Evolutionary conservation across 2,888 invertebrate species (phyloP), one percentile per base, ranked within the genome.

Genomic region (Drosophila melanosoma): DNA sequence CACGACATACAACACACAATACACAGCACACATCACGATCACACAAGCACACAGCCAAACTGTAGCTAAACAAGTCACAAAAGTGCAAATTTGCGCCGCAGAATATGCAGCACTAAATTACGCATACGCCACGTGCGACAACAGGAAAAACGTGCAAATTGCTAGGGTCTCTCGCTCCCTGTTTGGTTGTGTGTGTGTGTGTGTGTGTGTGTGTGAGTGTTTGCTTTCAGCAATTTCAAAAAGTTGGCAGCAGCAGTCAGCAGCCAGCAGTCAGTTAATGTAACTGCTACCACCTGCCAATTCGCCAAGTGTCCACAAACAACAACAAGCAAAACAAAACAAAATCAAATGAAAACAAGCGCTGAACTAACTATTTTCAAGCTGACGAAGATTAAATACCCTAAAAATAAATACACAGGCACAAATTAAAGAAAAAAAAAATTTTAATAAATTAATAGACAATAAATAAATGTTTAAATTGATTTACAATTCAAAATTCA

Each of bases 271-370:
- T 29, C 59, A 42, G 62, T 66, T 45, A 51, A 68, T 29, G 74
- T 51, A 11, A 23, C 60, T 40, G 69, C 76, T 58, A 57, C 72
- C 59, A 68, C 49, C 84, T 89, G 89, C 73, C 84, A 85, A 89
- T 86, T 90, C 83, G 87, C 84, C 90, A 88, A 90, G 90, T 90
- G 90, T 88, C 84, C 90, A 70, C 90, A 84, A 84, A 83, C 87
- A 88, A 29, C 29, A 29, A 29, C 29, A 38, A 56, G 10, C 35
- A 51, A 78, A 65, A 59, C 60, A 36, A 75, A 66, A 65, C 71
- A 69, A 66, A 87, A 74, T 73, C 82, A 69, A 82, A 73, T 62
- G 63, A 61, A 76, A 71, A 38, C 64, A 62, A 49, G 17, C 36
- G 2, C 35, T 29, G 62, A 57, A 20, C 17, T 15, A 71, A 40